Evolutionary conservation across 2,113 vertebrate genomes (phyloP).

Genomic region (Menidia beryllina): DNA sequence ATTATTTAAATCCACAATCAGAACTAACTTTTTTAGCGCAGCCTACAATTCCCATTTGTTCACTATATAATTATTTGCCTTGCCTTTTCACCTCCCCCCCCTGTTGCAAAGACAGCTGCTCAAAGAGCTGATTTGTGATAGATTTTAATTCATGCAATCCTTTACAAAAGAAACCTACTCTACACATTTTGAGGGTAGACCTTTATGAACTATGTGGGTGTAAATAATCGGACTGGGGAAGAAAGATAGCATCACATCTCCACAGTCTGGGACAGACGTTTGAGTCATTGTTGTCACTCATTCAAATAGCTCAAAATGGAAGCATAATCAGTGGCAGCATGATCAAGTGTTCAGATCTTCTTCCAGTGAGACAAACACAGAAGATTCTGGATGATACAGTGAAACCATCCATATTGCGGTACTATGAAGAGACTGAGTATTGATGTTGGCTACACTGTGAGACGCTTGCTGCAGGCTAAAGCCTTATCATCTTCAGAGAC

Average conservation of each 20-base stretch:
- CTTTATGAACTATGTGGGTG: background rate
- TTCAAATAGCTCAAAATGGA: background rate
- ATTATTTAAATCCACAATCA: constrained; percentile 34
- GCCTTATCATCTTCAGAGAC: constrained; percentile 4
- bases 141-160: constrained; percentile 2
- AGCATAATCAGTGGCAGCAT: background rate
- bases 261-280: background rate
- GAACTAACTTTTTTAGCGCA: constrained; percentile 34
- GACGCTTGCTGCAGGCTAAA: background rate
- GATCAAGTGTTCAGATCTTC: background rate
- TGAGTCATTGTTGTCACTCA: background rate
- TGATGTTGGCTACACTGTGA: background rate
- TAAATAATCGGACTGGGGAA: background rate
- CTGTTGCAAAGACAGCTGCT: constrained; percentile 7
- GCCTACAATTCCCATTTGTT: constrained; percentile 28
- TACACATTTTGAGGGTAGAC: background rate
- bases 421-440: background rate
- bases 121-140: constrained; percentile 20
- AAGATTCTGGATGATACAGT: constrained; percentile 1
- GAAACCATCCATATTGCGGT: background rate
- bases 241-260: background rate
- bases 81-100: constrained; percentile 27
- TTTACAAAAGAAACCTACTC: background rate
- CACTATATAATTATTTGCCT: constrained; percentile 7
- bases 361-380: background rate